Conservation (phyloP, 2,797 vertebrate genomes). For the Gymnothorax javanicus region DNA sequence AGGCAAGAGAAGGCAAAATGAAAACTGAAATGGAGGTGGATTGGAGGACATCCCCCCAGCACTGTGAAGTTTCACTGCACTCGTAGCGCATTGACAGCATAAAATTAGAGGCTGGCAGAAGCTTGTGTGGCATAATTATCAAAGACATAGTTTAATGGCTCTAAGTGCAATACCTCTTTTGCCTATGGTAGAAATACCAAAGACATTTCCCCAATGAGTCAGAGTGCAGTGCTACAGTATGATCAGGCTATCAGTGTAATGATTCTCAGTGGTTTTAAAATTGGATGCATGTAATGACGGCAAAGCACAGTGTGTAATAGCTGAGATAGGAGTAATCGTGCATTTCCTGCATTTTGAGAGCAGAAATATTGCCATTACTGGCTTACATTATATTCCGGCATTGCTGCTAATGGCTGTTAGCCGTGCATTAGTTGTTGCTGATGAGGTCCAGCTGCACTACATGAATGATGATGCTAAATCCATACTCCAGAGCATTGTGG, state of each 20-base stretch:
- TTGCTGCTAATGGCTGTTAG: not conserved
- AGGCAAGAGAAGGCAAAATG: not conserved
- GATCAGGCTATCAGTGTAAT: not conserved
- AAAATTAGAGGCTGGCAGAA: slow-evolving; percentile 18
- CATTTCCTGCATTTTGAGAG: not conserved
- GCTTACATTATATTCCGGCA: not conserved
- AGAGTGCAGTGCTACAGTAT: not conserved
- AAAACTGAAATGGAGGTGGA: not conserved
- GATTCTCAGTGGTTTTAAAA: not conserved
- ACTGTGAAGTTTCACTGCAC: not conserved
- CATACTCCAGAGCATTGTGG: not conserved
- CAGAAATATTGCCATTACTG: not conserved
- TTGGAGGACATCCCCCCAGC: not conserved
- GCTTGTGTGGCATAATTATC: slow-evolving; percentile 16
- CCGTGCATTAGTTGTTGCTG: too few species aligned
- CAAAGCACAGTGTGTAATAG: not conserved
- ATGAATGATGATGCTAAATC: slow-evolving; percentile 20
- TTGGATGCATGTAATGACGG: not conserved
- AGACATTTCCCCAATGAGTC: not conserved
- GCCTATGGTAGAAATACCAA: not conserved
- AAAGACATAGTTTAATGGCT: slow-evolving; percentile 1
- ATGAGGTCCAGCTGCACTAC: slow-evolving; percentile 17
- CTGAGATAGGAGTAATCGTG: not conserved
- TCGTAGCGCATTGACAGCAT: slow-evolving; percentile 13
- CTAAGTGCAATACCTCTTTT: not conserved